Evolutionary conservation across 1,140 invertebrate genomes (phyloP).

Genomic region (Trachymyrmex cornetzi): DNA sequence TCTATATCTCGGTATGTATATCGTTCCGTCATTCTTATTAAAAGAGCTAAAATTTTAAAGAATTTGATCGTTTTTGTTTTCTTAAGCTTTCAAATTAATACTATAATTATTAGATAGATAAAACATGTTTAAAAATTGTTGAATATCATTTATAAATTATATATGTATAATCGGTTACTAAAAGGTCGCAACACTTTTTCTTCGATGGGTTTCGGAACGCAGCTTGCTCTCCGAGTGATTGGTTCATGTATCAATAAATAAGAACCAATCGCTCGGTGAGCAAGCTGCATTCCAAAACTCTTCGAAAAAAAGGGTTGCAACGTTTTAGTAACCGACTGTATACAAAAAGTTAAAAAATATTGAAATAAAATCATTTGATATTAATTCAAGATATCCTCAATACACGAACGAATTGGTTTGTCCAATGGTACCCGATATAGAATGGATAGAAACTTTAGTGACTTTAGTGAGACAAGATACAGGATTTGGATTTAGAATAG

Average conservation of each 20-base stretch:
- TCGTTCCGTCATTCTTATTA: conserved; percentile 25
- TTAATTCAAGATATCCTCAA: conserved; percentile 81
- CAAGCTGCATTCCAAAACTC: no score
- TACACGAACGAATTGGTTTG: conserved; percentile 84
- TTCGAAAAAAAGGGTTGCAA: no score
- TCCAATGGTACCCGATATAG: conserved; percentile 85
- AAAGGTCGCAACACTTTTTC: no score
- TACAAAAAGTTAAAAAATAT: conserved; percentile 1
- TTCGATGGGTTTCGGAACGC: no score
- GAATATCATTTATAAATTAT: conserved; percentile 4
- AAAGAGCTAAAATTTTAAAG: conserved; percentile 9
- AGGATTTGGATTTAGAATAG: conserved; percentile 98
- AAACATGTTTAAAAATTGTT: background rate
- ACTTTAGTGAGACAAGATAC: conserved; percentile 93
- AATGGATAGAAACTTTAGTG: conserved; percentile 92
- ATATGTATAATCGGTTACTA: background rate
- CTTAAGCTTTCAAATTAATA: background rate
- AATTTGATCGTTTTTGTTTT: conserved; percentile 36
- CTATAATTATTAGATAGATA: background rate
- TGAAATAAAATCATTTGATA: conserved; percentile 10
- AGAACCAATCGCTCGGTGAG: no score
- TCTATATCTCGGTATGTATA: conserved; percentile 84
- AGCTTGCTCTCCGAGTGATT: no score
- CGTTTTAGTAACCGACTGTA: no score
- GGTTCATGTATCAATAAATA: no score